phyloP scores from a whole-genome alignment of 2,888 invertebrate genomes.

The Cataglyphis rosenhaueri region DNA sequence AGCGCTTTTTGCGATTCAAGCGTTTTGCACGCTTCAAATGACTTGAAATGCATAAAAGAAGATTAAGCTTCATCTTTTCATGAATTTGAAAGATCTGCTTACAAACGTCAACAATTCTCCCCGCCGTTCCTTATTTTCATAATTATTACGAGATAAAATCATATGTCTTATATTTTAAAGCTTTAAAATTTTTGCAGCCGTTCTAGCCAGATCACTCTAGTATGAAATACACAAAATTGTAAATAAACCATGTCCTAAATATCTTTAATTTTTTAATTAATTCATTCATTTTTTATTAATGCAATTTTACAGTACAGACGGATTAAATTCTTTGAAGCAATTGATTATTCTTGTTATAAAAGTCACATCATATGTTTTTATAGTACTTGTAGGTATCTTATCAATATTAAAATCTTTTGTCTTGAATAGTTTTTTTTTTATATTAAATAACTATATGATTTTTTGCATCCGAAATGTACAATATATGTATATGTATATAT shows the following conservation, averaged over 20 bases:
- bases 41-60: background rate
- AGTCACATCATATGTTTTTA: background rate
- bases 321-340: background rate
- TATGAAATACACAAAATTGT: background rate
- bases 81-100: background rate
- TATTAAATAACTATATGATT: background rate
- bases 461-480: background rate
- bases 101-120: background rate
- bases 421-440: background rate
- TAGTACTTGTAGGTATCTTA: background rate
- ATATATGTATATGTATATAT: too few relatives aligned
- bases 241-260: background rate
- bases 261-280: background rate
- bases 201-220: background rate
- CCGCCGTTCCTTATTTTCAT: background rate
- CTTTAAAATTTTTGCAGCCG: background rate
- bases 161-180: background rate
- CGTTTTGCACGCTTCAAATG: background rate
- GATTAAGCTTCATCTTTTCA: background rate
- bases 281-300: background rate
- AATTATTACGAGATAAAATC: background rate
- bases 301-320: background rate
- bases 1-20: slow-evolving; percentile 7
- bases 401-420: background rate
- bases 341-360: background rate